phyloP scores from a whole-genome alignment of 2,888 invertebrate genomes.

The Ecliptopera silaceata region DNA sequence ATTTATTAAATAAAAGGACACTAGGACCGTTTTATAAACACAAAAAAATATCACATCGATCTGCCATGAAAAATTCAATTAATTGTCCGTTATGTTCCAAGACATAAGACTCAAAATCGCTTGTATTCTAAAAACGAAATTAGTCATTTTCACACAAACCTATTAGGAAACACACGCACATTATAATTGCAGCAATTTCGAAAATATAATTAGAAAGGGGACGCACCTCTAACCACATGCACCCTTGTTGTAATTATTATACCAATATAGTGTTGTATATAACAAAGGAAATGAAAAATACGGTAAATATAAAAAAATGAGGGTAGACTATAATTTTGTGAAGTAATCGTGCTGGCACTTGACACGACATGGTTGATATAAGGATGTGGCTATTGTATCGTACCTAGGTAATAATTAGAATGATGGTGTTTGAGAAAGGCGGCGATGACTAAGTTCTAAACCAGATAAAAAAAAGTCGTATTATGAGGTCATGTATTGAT shows the following conservation, averaged over 20 bases:
- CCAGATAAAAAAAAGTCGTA: no score
- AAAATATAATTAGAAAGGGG: constrained; percentile 30
- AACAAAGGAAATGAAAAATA: constrained; percentile 45
- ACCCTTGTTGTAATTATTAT: constrained; percentile 28
- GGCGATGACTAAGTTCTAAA: no score
- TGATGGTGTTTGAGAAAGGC: no score
- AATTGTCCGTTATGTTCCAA: neutral
- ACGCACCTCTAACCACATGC: constrained; percentile 32
- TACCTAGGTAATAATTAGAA: no score
- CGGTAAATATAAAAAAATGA: constrained; percentile 30
- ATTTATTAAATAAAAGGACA: neutral
- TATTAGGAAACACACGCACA: constrained; percentile 27
- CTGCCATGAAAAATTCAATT: neutral
- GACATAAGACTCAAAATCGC: neutral
- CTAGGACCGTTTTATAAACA: neutral
- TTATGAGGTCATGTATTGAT: no score
- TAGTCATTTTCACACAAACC: constrained; percentile 21
- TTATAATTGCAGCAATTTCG: constrained; percentile 33
- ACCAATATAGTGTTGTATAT: constrained; percentile 37
- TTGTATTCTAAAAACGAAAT: neutral
- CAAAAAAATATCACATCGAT: constrained; percentile 1
- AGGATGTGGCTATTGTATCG: no score
- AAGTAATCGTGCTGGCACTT: neutral
- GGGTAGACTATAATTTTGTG: neutral
- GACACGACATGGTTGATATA: no score